These are phyloP conservation scores for Sebastes glaucus DNA, from an alignment of 2,797 vertebrate genomes.

Conservation along the genomic window DNA sequence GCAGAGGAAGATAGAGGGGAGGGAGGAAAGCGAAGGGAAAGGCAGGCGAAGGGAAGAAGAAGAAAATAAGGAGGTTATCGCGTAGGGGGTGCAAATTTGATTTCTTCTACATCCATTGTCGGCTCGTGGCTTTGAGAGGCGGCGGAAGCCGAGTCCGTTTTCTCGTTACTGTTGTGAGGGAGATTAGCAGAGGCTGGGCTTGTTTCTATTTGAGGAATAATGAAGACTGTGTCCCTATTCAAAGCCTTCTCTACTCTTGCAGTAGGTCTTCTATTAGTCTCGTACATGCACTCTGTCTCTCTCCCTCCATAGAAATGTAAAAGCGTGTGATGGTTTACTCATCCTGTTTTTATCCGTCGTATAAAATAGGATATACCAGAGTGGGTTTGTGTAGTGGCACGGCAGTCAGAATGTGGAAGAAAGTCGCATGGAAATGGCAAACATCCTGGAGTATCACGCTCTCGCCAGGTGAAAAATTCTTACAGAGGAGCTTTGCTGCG, in stretches of 20 bases:
- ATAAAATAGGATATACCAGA: neutral
- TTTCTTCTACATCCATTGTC: slow-evolving; percentile 74
- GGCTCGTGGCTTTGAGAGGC: slow-evolving; percentile 61
- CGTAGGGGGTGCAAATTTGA: slow-evolving; percentile 61
- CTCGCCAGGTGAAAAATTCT: slow-evolving; percentile 57
- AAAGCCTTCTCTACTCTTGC: slow-evolving; percentile 40
- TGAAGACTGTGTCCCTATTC: slow-evolving; percentile 62
- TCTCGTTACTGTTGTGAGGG: slow-evolving; percentile 59
- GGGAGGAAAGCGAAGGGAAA: neutral
- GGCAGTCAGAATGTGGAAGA: neutral
- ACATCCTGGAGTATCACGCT: slow-evolving; percentile 25
- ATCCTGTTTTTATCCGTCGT: slow-evolving; percentile 1
- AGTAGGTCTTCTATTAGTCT: slow-evolving; percentile 29
- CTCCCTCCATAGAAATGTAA: slow-evolving; percentile 18
- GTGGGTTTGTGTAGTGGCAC: neutral
- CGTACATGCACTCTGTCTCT: neutral
- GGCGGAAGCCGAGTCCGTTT: slow-evolving; percentile 64
- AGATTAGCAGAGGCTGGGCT: slow-evolving; percentile 68
- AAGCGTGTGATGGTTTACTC: slow-evolving; percentile 1
- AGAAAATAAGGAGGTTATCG: slow-evolving; percentile 58
- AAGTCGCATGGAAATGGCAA: slow-evolving; percentile 32
- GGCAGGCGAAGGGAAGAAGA: slow-evolving; percentile 21
- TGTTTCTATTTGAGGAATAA: slow-evolving; percentile 81
- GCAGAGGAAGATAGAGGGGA: slow-evolving; percentile 10
- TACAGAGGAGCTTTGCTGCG: slow-evolving; percentile 26